These are phyloP conservation scores for Drymodes brunneopygia DNA, from an alignment of 2,113 vertebrate genomes.

Conservation along the genomic window DNA sequence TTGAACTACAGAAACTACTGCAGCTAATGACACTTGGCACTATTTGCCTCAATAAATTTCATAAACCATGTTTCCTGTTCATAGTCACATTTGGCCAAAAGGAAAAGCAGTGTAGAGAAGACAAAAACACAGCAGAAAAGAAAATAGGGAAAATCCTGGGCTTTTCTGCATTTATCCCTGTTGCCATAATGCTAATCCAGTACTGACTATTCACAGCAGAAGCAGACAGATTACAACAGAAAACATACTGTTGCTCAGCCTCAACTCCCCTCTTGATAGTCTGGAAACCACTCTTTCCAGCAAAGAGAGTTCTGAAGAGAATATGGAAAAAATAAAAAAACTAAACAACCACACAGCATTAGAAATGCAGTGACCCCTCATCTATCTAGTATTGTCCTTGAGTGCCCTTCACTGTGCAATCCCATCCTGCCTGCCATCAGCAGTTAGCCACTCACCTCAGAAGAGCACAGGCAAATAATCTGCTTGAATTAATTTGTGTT, in stretches of 20 bases:
- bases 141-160: neutral
- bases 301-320: neutral
- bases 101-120: neutral
- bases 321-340: neutral
- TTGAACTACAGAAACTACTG: neutral
- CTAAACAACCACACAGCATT: accelerated
- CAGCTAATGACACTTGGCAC: neutral
- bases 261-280: neutral
- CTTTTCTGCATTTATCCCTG: neutral
- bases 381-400: neutral
- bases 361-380: neutral
- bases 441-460: neutral
- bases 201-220: neutral
- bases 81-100: neutral
- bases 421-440: neutral
- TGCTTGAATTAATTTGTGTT: neutral
- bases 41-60: neutral
- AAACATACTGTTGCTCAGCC: neutral
- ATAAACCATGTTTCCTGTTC: neutral
- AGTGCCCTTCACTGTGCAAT: neutral
- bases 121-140: neutral
- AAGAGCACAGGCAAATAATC: neutral
- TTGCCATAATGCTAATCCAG: neutral
- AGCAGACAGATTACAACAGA: neutral
- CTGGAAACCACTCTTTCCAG: neutral